Conservation (phyloP, 1,140 invertebrate species). For the Hetaerina americana region DNA sequence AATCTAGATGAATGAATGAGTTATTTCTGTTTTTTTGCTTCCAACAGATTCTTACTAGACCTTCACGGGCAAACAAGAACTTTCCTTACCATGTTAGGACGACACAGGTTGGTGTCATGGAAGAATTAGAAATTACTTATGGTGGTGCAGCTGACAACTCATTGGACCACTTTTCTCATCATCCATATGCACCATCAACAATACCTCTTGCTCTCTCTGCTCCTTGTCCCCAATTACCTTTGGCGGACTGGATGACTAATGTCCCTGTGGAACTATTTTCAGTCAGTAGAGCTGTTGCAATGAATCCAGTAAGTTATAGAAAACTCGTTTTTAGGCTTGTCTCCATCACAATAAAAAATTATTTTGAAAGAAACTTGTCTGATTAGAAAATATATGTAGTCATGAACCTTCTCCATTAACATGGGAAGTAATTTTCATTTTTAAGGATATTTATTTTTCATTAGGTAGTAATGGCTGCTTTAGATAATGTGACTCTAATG, state of each 20-base stretch:
- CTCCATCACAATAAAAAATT: too few species aligned
- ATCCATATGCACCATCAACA: conserved; percentile 41
- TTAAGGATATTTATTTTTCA: too few species aligned
- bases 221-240: conserved; percentile 1
- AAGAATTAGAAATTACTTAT: conserved; percentile 26
- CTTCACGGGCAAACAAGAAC: conserved; percentile 66
- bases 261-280: conserved; percentile 33
- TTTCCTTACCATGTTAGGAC: conserved; percentile 79
- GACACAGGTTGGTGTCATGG: conserved; percentile 58
- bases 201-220: conserved; percentile 1
- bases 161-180: conserved; percentile 45
- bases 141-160: conserved; percentile 33
- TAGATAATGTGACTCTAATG: too few species aligned
- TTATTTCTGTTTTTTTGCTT: too few species aligned
- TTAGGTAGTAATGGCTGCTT: too few species aligned
- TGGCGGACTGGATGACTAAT: conserved; percentile 24
- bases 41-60: conserved; percentile 63
- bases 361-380: too few species aligned
- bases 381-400: too few species aligned
- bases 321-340: too few species aligned
- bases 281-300: conserved; percentile 17
- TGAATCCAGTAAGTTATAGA: not conserved
- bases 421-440: too few species aligned
- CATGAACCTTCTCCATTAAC: too few species aligned
- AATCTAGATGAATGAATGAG: too few species aligned